Percentiles rank a stretch among this genome's conserved stretches.
Conservation (phyloP, 2,113 vertebrate genomes). For the Engraulis encrasicolus region DNA sequence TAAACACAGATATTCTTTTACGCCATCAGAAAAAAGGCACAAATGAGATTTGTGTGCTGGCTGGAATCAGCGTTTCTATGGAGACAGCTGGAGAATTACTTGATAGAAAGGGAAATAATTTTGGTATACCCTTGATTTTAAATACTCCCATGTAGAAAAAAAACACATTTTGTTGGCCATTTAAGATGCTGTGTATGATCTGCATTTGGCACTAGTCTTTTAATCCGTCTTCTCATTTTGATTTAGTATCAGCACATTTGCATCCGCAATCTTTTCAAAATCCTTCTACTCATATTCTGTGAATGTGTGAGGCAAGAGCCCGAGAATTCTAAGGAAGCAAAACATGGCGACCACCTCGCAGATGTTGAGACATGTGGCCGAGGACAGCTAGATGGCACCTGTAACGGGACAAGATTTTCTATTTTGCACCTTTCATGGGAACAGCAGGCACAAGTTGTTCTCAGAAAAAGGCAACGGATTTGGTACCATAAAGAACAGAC, state of each 20-base stretch:
- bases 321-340: not conserved
- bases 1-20: not conserved
- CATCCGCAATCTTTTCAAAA: not conserved
- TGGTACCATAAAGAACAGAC: not conserved
- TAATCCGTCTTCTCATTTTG: not conserved
- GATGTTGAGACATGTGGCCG: not conserved
- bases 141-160: not conserved
- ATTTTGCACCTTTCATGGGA: not conserved
- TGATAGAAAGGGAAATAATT: not conserved
- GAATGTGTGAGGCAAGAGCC: not conserved
- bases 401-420: not conserved
- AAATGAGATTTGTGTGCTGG: slow-evolving; percentile 9
- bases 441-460: not conserved
- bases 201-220: not conserved
- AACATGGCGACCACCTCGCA: not conserved
- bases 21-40: not conserved
- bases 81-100: slow-evolving; percentile 9
- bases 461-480: not conserved
- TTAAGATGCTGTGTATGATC: not conserved
- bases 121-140: not conserved
- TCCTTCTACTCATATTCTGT: not conserved
- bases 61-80: slow-evolving; percentile 16
- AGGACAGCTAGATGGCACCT: not conserved
- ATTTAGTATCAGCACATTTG: not conserved
- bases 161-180: slow-evolving; percentile 2